These are phyloP conservation scores for Vanessa tameamea DNA, from an alignment of 1,140 invertebrate species.

Conservation along the genomic window DNA sequence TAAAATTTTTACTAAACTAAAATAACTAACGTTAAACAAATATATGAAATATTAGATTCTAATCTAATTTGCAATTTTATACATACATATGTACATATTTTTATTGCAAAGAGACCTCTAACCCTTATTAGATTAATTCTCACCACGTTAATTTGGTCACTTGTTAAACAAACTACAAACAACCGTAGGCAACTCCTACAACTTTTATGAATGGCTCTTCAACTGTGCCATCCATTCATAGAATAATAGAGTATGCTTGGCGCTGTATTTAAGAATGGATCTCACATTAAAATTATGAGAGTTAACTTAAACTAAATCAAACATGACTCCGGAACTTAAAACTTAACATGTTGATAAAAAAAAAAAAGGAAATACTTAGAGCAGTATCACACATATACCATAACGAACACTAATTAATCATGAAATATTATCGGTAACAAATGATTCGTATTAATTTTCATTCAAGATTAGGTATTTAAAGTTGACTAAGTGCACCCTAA, in stretches of 20 bases:
- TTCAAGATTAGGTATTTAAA: constrained; percentile 22
- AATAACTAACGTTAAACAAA: background rate
- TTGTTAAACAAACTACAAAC: constrained; percentile 42
- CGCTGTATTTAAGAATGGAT: background rate
- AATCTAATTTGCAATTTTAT: background rate
- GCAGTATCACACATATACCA: no score
- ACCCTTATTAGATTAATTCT: constrained; percentile 46
- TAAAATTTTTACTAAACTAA: no score
- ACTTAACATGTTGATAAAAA: no score
- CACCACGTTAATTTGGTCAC: constrained; percentile 40
- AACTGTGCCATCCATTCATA: constrained; percentile 32
- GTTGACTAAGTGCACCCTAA: constrained; percentile 46
- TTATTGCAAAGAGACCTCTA: constrained; percentile 38
- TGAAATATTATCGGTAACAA: background rate
- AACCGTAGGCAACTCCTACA: constrained; percentile 48
- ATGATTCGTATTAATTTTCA: background rate
- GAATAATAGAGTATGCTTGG: constrained; percentile 14
- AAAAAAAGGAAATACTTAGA: no score
- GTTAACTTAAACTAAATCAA: no score
- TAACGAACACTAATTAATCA: no score
- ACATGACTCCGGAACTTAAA: no score
- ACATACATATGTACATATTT: background rate
- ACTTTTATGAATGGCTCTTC: constrained; percentile 37
- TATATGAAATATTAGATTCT: background rate
- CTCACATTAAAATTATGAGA: background rate